These are phyloP conservation scores for Rissa tridactyla DNA, from an alignment of 2,113 vertebrate genomes.

Conservation along the genomic window DNA sequence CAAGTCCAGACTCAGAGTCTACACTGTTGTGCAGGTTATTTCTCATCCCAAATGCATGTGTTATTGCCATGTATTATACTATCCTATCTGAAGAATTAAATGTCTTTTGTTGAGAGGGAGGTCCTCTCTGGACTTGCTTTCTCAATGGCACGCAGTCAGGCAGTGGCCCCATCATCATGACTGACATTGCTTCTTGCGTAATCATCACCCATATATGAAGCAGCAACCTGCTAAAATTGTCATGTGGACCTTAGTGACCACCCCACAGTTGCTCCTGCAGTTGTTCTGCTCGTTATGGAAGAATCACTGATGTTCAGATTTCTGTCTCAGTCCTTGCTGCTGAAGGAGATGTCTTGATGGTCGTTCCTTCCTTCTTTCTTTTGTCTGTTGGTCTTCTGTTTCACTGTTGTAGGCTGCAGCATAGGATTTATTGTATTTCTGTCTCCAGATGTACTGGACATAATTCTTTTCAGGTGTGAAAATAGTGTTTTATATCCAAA, in stretches of 20 bases:
- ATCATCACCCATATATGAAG: not conserved
- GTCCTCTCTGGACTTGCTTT: not conserved
- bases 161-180: not conserved
- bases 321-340: not conserved
- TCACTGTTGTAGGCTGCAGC: not conserved
- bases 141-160: not conserved
- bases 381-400: not conserved
- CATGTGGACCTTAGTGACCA: not conserved
- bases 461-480: not conserved
- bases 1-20: not conserved
- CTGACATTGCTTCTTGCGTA: not conserved
- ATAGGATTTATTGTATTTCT: not conserved
- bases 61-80: not conserved
- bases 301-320: not conserved
- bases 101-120: not conserved
- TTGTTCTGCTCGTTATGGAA: not conserved
- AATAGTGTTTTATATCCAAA: not conserved
- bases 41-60: not conserved
- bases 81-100: not conserved
- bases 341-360: not conserved
- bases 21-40: not conserved
- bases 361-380: not conserved
- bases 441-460: not conserved
- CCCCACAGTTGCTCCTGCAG: not conserved
- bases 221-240: not conserved